Evolutionary conservation across 2,888 invertebrate species (phyloP), one percentile per base, ranked within the genome.

Genomic region (Drosophila pseudotalamancana): DNA sequence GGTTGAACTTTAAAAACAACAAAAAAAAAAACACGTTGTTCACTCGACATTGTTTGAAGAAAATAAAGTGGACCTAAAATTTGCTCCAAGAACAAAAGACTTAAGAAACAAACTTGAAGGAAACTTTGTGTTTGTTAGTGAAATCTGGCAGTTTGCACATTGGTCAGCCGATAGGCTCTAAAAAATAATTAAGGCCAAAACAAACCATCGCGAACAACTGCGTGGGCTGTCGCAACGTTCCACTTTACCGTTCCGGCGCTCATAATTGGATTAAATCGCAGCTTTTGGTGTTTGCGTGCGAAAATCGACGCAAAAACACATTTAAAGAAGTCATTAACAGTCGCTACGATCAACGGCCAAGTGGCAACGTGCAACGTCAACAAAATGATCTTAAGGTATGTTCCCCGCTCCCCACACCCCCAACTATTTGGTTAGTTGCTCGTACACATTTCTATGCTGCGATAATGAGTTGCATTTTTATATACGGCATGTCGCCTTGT

Each of bases 351-450:
- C 64, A 69, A 61, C 72, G 70, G 59, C 50, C 82, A 69, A 84
- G 67, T 72, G 57, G 46, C 67, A 69, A 79, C 72, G 77, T 77
- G 70, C 72, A 78, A 74, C 74, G 74, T 77, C 72, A 76, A 81
- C 80, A 89, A 87, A 79, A 89, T 89, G 89, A 89, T 89, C 77
- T 78, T 89, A 83, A 89, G 89, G 89, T 89, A 79, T 83, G 90
- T 80, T 32, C 45, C 39, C 31, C 27, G 32, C 19, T 18, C 11
- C 5, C 11, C 40, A 6, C 8, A 3, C 29, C 25, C 40, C 6
- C 9, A 42, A 35, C 43, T 11, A 29, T 21, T 50, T 59, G 56
- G 9, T 25, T 35, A 40, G 25, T 46, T 42, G 19, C n/a, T n/a
- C n/a, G n/a, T 3, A 19, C 14, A 12, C 46, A 60, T 61, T 66